phyloP scores from a whole-genome alignment of 2,113 vertebrate species.

The Perccottus glenii region DNA sequence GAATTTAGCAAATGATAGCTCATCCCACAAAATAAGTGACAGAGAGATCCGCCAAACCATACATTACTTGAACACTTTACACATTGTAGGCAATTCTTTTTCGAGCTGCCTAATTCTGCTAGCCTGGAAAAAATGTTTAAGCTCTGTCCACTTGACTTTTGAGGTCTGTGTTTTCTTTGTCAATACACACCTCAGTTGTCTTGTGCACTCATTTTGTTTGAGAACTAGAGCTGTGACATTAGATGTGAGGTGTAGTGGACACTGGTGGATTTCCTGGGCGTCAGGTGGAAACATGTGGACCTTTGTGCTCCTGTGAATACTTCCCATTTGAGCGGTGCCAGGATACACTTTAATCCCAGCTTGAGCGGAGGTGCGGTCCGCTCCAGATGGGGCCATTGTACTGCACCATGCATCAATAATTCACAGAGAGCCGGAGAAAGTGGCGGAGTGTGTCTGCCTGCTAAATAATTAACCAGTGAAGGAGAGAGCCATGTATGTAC shows the following conservation, averaged over 20 bases:
- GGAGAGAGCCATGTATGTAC: conserved; percentile 71
- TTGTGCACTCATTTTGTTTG: conserved; percentile 11
- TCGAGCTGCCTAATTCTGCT: too few relatives aligned
- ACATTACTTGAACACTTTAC: too few relatives aligned
- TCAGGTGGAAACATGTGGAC: conserved; percentile 12
- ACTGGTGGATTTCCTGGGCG: background rate
- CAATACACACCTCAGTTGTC: conserved; percentile 26
- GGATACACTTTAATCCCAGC: conserved; percentile 70
- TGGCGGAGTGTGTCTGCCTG: conserved; percentile 74
- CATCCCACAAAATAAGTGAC: too few relatives aligned
- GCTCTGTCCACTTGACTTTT: background rate
- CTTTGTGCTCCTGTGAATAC: conserved; percentile 23
- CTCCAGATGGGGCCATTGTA: conserved; percentile 81
- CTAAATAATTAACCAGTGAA: conserved; percentile 80
- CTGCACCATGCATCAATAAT: conserved; percentile 79
- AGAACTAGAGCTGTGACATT: conserved; percentile 48
- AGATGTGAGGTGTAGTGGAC: conserved; percentile 21
- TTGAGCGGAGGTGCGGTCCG: conserved; percentile 54
- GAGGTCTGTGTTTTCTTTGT: conserved; percentile 16
- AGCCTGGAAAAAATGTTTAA: too few relatives aligned
- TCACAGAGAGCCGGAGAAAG: conserved; percentile 75
- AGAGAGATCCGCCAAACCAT: too few relatives aligned
- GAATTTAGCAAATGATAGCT: too few relatives aligned
- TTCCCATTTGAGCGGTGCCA: conserved; percentile 46
- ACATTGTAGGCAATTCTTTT: too few relatives aligned